phyloP scores from a whole-genome alignment of 1,140 invertebrate genomes.

The Cardiocondyla obscurior region DNA sequence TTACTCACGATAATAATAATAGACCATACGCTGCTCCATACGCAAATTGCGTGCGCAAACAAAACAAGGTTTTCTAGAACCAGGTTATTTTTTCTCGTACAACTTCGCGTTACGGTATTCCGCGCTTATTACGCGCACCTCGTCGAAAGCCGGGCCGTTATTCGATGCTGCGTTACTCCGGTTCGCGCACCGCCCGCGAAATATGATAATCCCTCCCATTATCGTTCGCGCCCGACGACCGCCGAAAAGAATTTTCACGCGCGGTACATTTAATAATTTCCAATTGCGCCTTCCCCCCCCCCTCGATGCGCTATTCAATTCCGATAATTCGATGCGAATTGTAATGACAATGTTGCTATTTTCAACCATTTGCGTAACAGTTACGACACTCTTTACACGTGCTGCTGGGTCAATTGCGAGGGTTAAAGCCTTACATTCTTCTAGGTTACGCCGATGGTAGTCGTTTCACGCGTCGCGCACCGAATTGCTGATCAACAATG shows the following conservation, averaged over 20 bases:
- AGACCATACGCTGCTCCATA: slow-evolving; percentile 34
- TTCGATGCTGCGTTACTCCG: background rate
- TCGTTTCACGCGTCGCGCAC: background rate
- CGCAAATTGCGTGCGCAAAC: slow-evolving; percentile 37
- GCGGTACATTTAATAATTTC: background rate
- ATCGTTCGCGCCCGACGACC: too few species aligned
- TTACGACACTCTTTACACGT: slow-evolving; percentile 26
- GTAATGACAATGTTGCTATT: slow-evolving; percentile 14
- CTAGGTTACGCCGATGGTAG: slow-evolving; percentile 14
- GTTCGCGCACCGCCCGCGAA: background rate
- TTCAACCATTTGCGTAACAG: background rate
- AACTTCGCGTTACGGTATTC: background rate
- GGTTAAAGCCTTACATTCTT: slow-evolving; percentile 43
- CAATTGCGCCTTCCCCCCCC: too few species aligned
- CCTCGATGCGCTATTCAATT: slow-evolving; percentile 12
- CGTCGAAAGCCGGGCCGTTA: background rate
- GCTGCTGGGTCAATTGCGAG: slow-evolving; percentile 38
- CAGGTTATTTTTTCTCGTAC: background rate
- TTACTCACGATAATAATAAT: slow-evolving; percentile 53
- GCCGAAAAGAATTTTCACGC: background rate
- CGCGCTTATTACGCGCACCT: background rate
- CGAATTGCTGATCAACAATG: slow-evolving; percentile 8
- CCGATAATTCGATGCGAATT: slow-evolving; percentile 19
- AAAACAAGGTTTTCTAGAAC: slow-evolving; percentile 54
- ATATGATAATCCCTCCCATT: background rate